phyloP scores from a whole-genome alignment of 2,797 vertebrate species.

The Sebastes iracundus region DNA sequence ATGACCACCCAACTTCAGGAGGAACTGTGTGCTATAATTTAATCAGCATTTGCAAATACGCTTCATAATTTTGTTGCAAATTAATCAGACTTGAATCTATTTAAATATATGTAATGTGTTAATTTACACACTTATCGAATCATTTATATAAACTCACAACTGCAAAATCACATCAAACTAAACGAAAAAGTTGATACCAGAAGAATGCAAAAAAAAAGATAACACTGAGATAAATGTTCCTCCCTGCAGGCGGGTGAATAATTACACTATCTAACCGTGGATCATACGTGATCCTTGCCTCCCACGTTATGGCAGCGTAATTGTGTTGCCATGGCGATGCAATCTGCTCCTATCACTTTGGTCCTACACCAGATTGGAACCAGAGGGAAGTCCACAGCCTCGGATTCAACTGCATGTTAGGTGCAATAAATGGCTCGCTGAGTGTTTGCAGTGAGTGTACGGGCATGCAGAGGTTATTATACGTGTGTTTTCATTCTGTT shows the following conservation, averaged over 20 bases:
- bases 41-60: constrained; percentile 2
- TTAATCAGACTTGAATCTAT: neutral
- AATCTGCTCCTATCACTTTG: constrained; percentile 74
- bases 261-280: constrained; percentile 74
- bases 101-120: neutral
- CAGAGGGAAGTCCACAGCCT: constrained; percentile 43
- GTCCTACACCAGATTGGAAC: constrained; percentile 59
- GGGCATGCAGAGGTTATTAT: neutral
- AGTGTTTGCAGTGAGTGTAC: neutral
- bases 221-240: constrained; percentile 29
- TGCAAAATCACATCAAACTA: neutral
- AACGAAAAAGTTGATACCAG: neutral
- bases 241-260: constrained; percentile 61
- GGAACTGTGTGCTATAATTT: constrained; percentile 7
- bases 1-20: constrained; percentile 25
- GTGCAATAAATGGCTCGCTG: neutral
- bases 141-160: neutral
- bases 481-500: neutral
- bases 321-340: constrained; percentile 85
- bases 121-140: neutral
- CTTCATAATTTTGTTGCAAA: constrained; percentile 10
- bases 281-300: constrained; percentile 78
- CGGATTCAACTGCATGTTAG: neutral
- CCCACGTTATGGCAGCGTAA: constrained; percentile 78
- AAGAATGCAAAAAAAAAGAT: neutral